Conservation (phyloP, 2,797 vertebrate species). For the Sorex maritimensis region DNA sequence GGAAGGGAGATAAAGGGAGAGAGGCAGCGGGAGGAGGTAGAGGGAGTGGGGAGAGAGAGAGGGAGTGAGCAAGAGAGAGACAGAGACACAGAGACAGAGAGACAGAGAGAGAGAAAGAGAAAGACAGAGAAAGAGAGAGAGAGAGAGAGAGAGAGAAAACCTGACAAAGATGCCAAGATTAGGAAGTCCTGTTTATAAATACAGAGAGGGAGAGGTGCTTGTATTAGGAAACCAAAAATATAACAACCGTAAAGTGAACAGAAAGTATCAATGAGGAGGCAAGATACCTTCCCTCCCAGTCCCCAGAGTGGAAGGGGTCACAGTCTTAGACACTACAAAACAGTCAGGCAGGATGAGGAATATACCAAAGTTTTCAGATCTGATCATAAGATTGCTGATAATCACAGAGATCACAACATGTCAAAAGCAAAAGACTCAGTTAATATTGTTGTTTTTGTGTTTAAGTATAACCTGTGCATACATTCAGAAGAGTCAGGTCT, state of each 20-base stretch:
- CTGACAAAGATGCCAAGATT: background rate
- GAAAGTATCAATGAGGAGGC: background rate
- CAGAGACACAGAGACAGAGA: too few relatives aligned
- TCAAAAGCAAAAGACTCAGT: background rate
- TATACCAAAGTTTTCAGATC: background rate
- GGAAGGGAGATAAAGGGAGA: too few relatives aligned
- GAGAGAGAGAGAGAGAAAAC: background rate
- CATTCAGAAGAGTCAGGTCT: background rate
- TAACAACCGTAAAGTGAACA: background rate
- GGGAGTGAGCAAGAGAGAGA: too few relatives aligned
- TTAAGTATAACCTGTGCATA: background rate
- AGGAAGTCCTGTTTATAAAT: slow-evolving; percentile 11
- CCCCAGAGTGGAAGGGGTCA: background rate
- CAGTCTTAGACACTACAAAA: too few relatives aligned
- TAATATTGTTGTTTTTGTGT: background rate
- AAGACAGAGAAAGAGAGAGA: background rate
- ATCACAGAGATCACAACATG: background rate
- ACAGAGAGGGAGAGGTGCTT: background rate
- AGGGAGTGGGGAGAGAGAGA: too few relatives aligned
- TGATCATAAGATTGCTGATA: background rate
- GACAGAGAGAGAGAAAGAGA: too few relatives aligned
- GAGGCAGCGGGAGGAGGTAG: too few relatives aligned
- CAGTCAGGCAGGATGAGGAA: background rate
- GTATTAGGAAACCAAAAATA: background rate
- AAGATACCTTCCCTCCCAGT: background rate